A percentile compares a stretch with the other conserved stretches of the same genome.
Conservation (phyloP, 53 echinoderm and acorn worm species). For the Holothuria leucospilota region DNA sequence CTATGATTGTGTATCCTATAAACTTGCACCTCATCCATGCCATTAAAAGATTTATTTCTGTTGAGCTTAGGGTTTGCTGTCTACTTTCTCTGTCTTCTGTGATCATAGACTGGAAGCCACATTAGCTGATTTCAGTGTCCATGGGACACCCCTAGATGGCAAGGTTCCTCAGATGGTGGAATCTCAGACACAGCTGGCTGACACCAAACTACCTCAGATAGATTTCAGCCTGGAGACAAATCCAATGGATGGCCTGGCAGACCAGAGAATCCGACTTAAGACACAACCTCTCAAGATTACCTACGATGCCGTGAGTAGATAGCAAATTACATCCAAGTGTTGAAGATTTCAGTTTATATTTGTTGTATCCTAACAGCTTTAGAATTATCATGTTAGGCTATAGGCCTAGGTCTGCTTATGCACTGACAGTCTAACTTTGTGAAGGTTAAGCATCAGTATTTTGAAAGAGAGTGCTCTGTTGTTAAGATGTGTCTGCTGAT, state of each 20-base stretch:
- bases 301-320: constrained; percentile 90
- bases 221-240: constrained; percentile 85
- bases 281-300: constrained; percentile 92
- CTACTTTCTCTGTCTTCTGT: neutral
- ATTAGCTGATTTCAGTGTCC: constrained; percentile 90
- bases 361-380: too few species aligned
- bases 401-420: too few species aligned
- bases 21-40: too few species aligned
- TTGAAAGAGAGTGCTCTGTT: too few species aligned
- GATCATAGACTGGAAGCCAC: constrained; percentile 76
- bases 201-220: constrained; percentile 66
- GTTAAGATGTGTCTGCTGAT: too few species aligned
- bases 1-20: too few species aligned
- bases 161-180: constrained; percentile 89
- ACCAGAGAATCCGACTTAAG: constrained; percentile 82
- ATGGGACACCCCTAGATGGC: constrained; percentile 74
- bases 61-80: neutral
- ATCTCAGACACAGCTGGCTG: constrained; percentile 75
- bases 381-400: too few species aligned
- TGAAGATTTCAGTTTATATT: too few species aligned
- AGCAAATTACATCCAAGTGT: too few species aligned
- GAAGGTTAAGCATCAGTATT: too few species aligned
- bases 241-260: constrained; percentile 90
- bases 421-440: too few species aligned
- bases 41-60: too few species aligned